Conservation (phyloP, 2,113 vertebrate species). For the Crotophaga sulcirostris region DNA sequence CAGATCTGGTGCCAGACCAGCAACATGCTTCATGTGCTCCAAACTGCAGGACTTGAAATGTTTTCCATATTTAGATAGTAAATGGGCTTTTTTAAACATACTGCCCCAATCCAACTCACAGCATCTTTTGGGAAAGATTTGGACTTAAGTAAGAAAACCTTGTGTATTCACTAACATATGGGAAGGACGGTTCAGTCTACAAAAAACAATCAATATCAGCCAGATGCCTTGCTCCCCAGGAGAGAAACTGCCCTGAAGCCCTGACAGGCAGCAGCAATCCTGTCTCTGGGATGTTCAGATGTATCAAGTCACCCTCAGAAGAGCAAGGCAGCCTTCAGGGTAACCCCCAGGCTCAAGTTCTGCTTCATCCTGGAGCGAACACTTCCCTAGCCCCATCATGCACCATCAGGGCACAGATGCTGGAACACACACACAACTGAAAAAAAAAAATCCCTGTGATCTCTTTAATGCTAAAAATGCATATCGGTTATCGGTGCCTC, state of each 20-base stretch:
- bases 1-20: not conserved
- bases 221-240: not conserved
- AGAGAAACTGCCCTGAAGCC: not conserved
- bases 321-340: not conserved
- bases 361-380: rapidly evolving
- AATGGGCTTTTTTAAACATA: not conserved
- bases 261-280: not conserved
- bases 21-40: not conserved
- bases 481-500: not conserved
- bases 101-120: not conserved
- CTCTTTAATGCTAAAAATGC: not conserved
- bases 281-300: not conserved
- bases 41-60: not conserved
- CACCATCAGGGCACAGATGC: not conserved
- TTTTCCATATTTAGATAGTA: not conserved
- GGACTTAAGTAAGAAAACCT: not conserved
- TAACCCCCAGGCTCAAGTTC: not conserved
- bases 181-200: not conserved
- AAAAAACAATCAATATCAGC: not conserved
- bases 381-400: not conserved
- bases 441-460: not conserved
- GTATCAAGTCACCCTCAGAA: not conserved
- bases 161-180: not conserved
- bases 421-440: not conserved
- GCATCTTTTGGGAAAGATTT: not conserved